Base-by-base conservation (phyloP, 2,797 vertebrate species). In the Lacerta bilineata region DNA sequence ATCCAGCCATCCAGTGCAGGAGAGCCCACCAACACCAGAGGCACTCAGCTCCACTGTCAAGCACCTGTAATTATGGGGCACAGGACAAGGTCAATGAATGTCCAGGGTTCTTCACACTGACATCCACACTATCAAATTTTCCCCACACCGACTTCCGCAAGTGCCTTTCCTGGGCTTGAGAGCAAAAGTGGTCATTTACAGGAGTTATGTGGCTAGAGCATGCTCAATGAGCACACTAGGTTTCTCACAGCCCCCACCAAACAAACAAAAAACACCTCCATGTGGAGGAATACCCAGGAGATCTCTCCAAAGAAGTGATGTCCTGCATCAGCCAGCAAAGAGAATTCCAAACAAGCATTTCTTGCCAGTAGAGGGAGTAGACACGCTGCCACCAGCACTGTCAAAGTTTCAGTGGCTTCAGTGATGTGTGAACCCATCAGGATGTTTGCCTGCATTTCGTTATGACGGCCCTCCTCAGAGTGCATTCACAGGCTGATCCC, bases 341-440 rank as follows among this genome's bases (percentile, higher is more conserved):
- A 64, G 66, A 2, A 41, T 33, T 68, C 50, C 83, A 66, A 46
- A 46, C 6, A 33, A 23, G 59, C 7, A 33, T 50, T 50, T 85
- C n/a, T 80, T 39, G 18, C 83, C 77, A 85, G 68, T 64, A 89
- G 88, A 85, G 77, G 83, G 83, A 80, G 83, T 9, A 50, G 50
- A 74, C 27, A 75, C 29, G 1, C 68, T 85, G n/a, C 76, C 76
- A 85, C 76, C 5, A 20, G 39, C 10, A 27, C 6, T 11, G 20
- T 5, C 5, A 43, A 33, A 18, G 36, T 55, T 69, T 78, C 68
- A 77, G 25, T 20, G 23, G n/a, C 76, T 84, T 27, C 15, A 27
- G 66, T n/a, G 23, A 10, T 79, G 75, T 80, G 82, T 88, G 66
- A 78, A 46, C 2, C n/a, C 20, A 33, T 13, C 33, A 13, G 1